Evolutionary conservation across 2,113 vertebrate genomes (phyloP), one percentile per base, ranked within the genome.

Genomic region (Casuarius casuarius): DNA sequence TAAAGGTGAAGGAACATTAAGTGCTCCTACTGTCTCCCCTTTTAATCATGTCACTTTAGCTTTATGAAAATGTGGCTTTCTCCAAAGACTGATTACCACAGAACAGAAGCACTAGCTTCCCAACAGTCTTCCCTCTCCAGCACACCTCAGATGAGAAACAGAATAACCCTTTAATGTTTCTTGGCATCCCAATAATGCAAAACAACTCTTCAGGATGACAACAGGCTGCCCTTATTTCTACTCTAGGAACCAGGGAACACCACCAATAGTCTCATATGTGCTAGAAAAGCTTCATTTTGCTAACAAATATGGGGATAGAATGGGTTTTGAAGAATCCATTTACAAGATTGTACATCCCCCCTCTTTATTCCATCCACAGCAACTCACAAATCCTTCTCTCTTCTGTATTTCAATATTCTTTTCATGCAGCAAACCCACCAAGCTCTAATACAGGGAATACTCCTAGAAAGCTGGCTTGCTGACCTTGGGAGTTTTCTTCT

Each of bases 401-500:
- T 12, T 58, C 17, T 10, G 14, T 44, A 78, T 7, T 19, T 17
- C 38, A 75, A 58, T 10, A 58, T 28, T 15, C 40, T 46, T 59
- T 63, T 40, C 42, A 54, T 1, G 26, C 42, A 42, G 67, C 52
- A 74, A 92, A 94, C 49, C 92, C 83, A 33, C 89, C 4, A 16
- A 23, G 42, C 12, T 61, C 42, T 80, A 80, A 84, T 8, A 35
- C 58, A 68, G 35, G 42, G 75, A 95, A 49, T 56, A 42, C 77
- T 8, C 13, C 83, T 6, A 68, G 92, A 85, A 90, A 96, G 59
- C 20, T 87, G 54, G 15, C 10, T 38, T 82, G 73, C 98, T 94
- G 90, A 99, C 99, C 98, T 99, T 99, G 56, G 98, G 97, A 73
- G 98, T 94, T 17, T 97, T 98, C 97, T 98, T 98, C 96, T 98